Evolutionary conservation across 1,140 invertebrate species (phyloP).

Genomic region (Nomia melanderi): DNA sequence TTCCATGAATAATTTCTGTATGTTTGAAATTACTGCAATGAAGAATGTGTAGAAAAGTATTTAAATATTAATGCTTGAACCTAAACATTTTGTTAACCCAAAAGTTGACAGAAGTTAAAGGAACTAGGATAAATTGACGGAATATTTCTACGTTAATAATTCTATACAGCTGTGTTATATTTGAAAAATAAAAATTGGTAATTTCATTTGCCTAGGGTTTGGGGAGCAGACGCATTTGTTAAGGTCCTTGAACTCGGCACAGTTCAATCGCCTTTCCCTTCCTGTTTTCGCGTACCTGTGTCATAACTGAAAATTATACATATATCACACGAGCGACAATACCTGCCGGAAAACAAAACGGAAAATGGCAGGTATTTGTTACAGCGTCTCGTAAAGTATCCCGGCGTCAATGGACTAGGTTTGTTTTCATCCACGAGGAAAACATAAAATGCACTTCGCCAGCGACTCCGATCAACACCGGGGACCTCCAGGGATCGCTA

Average conservation of each 20-base stretch:
- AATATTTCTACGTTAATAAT: no score
- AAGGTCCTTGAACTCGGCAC: not conserved
- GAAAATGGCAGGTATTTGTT: not conserved
- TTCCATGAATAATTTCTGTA: no score
- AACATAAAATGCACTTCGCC: constrained; percentile 16
- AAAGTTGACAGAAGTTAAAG: no score
- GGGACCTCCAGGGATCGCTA: constrained; percentile 22
- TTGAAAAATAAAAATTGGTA: no score
- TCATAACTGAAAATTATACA: not conserved
- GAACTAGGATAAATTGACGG: no score
- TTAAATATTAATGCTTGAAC: no score
- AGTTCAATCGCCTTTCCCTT: not conserved
- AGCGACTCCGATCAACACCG: not conserved
- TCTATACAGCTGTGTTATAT: no score
- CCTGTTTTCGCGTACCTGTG: not conserved
- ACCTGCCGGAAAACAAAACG: constrained; percentile 39
- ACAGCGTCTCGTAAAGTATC: constrained; percentile 50
- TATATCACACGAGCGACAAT: not conserved
- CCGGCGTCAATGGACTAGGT: constrained; percentile 1
- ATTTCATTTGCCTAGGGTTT: no score
- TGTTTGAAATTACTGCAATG: no score
- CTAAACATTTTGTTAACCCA: no score
- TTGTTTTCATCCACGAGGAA: constrained; percentile 31
- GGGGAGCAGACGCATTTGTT: no score
- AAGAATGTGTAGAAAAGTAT: no score